Conservation (phyloP, 2,888 invertebrate genomes). For the Cyrtodaria siliqua region DNA sequence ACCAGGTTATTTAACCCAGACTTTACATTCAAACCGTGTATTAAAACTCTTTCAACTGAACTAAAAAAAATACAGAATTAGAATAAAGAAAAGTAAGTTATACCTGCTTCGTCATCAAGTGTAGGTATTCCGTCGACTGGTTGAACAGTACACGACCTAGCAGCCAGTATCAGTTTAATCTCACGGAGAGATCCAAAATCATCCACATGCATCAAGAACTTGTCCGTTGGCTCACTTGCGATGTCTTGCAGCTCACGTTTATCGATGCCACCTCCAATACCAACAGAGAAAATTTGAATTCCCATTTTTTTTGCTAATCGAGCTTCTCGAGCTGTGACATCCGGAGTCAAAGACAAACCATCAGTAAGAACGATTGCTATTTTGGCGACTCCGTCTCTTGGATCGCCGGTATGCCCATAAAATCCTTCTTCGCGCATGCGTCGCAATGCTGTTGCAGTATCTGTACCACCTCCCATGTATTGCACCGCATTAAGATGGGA, state of each 20-base stretch:
- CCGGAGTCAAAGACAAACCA: conserved; percentile 75
- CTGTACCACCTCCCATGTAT: conserved; percentile 69
- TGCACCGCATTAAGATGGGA: conserved; percentile 46
- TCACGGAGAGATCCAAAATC: conserved; percentile 72
- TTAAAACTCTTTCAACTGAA: too few relatives aligned
- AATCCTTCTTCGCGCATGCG: conserved; percentile 71
- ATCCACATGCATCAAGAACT: conserved; percentile 74
- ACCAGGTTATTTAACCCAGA: too few relatives aligned
- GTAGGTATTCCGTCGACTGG: conserved; percentile 29
- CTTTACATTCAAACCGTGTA: too few relatives aligned
- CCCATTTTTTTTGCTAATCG: conserved; percentile 68
- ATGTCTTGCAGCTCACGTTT: conserved; percentile 73
- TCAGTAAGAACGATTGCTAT: conserved; percentile 81
- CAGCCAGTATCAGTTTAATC: conserved; percentile 75
- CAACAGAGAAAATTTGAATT: conserved; percentile 79
- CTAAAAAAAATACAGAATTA: too few relatives aligned
- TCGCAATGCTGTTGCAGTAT: conserved; percentile 70
- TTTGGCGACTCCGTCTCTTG: conserved; percentile 64
- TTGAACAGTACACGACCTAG: conserved; percentile 73
- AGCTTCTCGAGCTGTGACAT: conserved; percentile 73
- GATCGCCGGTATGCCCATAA: conserved; percentile 17
- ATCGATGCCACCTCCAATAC: conserved; percentile 75
- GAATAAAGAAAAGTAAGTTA: too few relatives aligned
- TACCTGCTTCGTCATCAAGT: conserved; percentile 46
- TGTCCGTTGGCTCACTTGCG: conserved; percentile 70